These are phyloP conservation scores for Pyrrhopygopsis socrates DNA, from an alignment of 2,888 invertebrate species.

Conservation along the genomic window DNA sequence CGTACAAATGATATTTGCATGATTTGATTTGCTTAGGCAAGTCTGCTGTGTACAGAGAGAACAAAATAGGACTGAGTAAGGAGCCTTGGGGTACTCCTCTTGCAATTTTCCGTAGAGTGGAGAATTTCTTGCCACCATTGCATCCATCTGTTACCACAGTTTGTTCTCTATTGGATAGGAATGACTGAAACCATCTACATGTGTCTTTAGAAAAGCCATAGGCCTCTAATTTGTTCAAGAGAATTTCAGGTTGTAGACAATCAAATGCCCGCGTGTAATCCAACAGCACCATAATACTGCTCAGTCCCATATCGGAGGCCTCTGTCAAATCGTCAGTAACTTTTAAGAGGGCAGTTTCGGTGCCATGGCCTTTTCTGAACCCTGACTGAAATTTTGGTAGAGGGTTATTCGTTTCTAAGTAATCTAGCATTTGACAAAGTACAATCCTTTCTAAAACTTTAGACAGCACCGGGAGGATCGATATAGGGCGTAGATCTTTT, in stretches of 20 bases:
- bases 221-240: neutral
- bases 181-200: neutral
- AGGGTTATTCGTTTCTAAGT: neutral
- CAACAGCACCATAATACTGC: constrained; percentile 7
- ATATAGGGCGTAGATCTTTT: neutral
- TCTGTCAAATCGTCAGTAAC: neutral
- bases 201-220: neutral
- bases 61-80: neutral
- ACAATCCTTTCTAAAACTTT: neutral
- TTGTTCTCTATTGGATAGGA: neutral
- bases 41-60: constrained; percentile 2
- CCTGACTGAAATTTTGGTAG: neutral
- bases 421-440: neutral
- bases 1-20: neutral
- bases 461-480: too few relatives aligned
- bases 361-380: neutral
- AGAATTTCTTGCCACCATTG: neutral
- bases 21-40: neutral
- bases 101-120: neutral
- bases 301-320: neutral
- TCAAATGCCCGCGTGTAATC: constrained; percentile 1
- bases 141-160: neutral
- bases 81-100: neutral
- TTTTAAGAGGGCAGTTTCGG: neutral
- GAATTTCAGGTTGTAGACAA: neutral